Evolutionary conservation across 2,113 vertebrate species (phyloP).

Genomic region (Paracanthobrama guichenoti): DNA sequence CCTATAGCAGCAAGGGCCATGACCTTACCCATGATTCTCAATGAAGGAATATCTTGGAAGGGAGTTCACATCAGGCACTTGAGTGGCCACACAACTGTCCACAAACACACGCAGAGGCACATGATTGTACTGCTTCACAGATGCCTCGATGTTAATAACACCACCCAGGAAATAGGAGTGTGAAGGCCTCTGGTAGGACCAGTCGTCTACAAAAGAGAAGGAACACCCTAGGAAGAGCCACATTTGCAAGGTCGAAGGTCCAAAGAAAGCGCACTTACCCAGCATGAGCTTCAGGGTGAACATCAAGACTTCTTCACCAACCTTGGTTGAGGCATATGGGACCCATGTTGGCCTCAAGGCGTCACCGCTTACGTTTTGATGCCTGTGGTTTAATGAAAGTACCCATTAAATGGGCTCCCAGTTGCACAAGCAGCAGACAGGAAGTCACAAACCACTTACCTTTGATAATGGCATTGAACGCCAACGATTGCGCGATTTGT

Average conservation of each 20-base stretch:
- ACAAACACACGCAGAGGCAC: constrained; percentile 62
- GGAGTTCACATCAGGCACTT: constrained; percentile 51
- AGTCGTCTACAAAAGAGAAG: constrained; percentile 44
- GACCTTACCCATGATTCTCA: constrained; percentile 63
- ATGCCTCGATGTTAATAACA: constrained; percentile 44
- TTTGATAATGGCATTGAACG: no score
- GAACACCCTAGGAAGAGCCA: not conserved
- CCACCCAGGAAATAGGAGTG: constrained; percentile 60
- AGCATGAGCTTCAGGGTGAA: constrained; percentile 67
- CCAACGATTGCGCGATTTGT: no score
- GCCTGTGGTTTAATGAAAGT: constrained; percentile 37
- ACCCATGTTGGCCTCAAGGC: constrained; percentile 61
- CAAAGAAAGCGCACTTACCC: no score
- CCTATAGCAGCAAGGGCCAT: no score
- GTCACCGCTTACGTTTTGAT: constrained; percentile 60
- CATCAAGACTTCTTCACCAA: constrained; percentile 55
- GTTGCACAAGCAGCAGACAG: not conserved
- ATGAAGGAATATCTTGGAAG: constrained; percentile 66
- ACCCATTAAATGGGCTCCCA: not conserved
- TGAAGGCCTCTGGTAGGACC: constrained; percentile 53
- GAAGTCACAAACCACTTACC: not conserved
- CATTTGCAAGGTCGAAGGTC: no score
- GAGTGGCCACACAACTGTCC: constrained; percentile 67
- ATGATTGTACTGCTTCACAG: constrained; percentile 62
- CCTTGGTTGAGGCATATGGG: constrained; percentile 43